phyloP scores from a whole-genome alignment of 2,797 vertebrate genomes.

The Cyclura pinguis region DNA sequence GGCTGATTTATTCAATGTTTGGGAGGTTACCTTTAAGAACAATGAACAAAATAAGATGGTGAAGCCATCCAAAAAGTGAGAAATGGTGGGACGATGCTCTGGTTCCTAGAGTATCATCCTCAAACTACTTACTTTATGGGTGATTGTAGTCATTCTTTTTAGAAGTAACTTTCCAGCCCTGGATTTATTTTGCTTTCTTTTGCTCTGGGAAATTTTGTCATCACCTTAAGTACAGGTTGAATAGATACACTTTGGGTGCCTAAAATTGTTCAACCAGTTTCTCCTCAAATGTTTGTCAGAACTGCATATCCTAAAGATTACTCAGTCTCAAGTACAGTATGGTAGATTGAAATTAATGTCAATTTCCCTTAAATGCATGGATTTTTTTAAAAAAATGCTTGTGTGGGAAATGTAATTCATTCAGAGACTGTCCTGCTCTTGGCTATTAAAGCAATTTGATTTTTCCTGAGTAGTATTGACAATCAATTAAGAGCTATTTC shows the following conservation, averaged over 20 bases:
- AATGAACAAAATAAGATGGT: background rate
- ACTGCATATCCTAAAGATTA: background rate
- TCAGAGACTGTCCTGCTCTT: conserved; percentile 20
- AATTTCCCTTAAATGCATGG: conserved; percentile 13
- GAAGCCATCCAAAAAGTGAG: background rate
- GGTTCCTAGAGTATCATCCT: background rate
- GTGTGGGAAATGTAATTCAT: conserved; percentile 33
- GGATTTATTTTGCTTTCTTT: background rate
- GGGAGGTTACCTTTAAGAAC: background rate
- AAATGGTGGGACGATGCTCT: background rate
- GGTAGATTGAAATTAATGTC: conserved; percentile 13
- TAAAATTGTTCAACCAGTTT: background rate
- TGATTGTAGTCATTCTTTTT: background rate
- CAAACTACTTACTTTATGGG: too few relatives aligned
- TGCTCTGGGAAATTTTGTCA: background rate
- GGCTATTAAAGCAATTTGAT: conserved; percentile 36
- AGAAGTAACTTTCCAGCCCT: background rate
- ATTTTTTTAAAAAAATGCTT: background rate
- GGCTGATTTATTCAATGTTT: background rate
- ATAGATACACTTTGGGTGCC: background rate
- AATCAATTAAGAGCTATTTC: conserved; percentile 38
- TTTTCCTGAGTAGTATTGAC: conserved; percentile 31
- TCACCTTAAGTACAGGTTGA: background rate
- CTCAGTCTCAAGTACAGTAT: background rate
- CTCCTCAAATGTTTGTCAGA: background rate